A percentile compares a stretch with the other conserved stretches of the same genome.
phyloP scores from a whole-genome alignment of 2,888 invertebrate genomes.

The Napeogenes sylphis region DNA sequence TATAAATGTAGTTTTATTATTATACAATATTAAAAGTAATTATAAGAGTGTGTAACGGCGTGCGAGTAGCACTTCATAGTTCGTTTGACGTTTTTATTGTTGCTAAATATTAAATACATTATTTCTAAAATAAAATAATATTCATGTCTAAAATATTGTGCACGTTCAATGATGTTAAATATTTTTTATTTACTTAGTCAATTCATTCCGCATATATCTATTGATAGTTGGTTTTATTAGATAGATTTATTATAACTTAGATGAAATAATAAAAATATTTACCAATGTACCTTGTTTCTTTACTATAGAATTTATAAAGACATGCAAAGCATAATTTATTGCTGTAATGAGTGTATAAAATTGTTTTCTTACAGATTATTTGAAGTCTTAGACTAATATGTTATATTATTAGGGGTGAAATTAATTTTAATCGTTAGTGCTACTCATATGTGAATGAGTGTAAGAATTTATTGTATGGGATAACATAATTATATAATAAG shows the following conservation, averaged over 20 bases:
- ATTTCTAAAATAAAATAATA: conserved; percentile 25
- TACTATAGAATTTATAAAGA: conserved; percentile 17
- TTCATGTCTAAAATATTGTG: conserved; percentile 1
- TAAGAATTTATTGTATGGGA: conserved; percentile 46
- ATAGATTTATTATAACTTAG: conserved; percentile 7
- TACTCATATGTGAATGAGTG: conserved; percentile 49
- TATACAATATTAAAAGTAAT: conserved; percentile 46
- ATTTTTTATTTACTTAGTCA: conserved; percentile 28
- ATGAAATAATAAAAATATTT: conserved; percentile 4
- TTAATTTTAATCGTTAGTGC: conserved; percentile 42
- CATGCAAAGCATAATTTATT: conserved; percentile 12
- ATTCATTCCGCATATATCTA: conserved; percentile 25
- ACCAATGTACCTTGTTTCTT: conserved; percentile 4
- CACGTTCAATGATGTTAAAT: conserved; percentile 10
- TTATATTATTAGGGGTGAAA: conserved; percentile 10
- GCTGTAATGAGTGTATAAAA: conserved; percentile 1
- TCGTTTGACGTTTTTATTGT: conserved; percentile 40
- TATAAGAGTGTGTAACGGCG: conserved; percentile 40
- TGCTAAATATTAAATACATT: conserved; percentile 42
- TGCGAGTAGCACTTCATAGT: conserved; percentile 54
- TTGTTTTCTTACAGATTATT: conserved; percentile 3
- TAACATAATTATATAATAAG: conserved; percentile 38
- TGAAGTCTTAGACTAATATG: conserved; percentile 26
- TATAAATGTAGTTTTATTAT: conserved; percentile 24
- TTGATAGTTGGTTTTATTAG: conserved; percentile 30